Base-by-base conservation (phyloP, 2,888 invertebrate species). In the Drosophila cognata region DNA sequence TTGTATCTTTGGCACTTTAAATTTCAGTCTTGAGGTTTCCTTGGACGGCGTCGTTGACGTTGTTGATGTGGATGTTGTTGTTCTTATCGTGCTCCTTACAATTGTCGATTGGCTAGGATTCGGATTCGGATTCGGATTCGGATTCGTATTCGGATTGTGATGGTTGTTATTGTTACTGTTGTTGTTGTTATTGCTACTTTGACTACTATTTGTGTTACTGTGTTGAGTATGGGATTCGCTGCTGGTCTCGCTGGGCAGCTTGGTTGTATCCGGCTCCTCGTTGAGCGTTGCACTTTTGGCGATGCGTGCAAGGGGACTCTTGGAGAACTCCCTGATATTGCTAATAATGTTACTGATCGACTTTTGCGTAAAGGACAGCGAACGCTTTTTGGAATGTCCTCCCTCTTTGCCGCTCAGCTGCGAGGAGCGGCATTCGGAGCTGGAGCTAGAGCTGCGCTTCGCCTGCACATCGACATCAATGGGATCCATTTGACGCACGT, bases 321-420 rank as follows among this genome's bases (percentile, higher is more conserved):
- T 91, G 18, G 93, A 91, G 77, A 93, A 93, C 67, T 93, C 93
- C 70, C 91, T 92, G 29, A 93, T 91, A 63, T 92, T 93, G 57
- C 85, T 91, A 2, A 93, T 71, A 7, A 93, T 89, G 21, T 88
- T 86, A 61, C 92, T 93, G 13, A 93, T 90, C 25, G 93, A 93
- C 65, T 92, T 93, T 64, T 93, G 92, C 29, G 93, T 92, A 61
- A 93, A 93, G 5, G 93, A 93, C 11, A 91, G 80, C 0, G 93
- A 93, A 29, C 93, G 90, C 59, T 93, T 93, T 57, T 93, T 92
- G 33, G 73, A 66, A 16, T 85, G 79, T 18, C 67, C 63, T 21
- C 75, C 52, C 2, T 85, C 82, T 38, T 79, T 71, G 50, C 66
- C 62, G 4, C 84, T 74, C 7, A 87, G 77, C 51, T 79, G 84